Percentiles rank a stretch among this genome's conserved stretches.
Evolutionary conservation across 2,797 vertebrate species (phyloP).

Genomic region (Potorous gilbertii): DNA sequence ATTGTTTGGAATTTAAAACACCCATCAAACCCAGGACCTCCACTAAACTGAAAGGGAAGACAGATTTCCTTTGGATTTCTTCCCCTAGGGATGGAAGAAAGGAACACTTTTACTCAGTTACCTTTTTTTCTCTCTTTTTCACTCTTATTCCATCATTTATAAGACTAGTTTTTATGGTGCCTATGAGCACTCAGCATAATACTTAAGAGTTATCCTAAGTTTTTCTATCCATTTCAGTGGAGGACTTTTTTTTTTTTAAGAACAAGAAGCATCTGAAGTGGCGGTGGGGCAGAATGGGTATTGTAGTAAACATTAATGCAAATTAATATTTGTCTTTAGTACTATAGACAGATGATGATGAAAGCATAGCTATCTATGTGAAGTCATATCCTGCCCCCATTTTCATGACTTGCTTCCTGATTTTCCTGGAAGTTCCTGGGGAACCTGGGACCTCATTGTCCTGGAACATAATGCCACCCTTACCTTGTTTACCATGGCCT

Average conservation of each 20-base stretch:
- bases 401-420: background rate
- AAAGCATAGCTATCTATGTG: background rate
- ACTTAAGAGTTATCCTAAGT: background rate
- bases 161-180: background rate
- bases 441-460: background rate
- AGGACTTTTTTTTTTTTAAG: background rate
- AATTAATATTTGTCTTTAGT: background rate
- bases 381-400: background rate
- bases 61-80: slow-evolving; percentile 45
- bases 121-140: background rate
- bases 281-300: background rate
- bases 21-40: slow-evolving; percentile 53
- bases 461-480: background rate
- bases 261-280: background rate
- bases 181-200: background rate
- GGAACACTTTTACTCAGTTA: background rate
- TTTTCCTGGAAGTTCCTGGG: background rate
- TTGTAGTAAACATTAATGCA: background rate
- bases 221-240: background rate
- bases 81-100: slow-evolving; percentile 18
- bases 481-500: background rate
- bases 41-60: slow-evolving; percentile 7
- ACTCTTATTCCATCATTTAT: slow-evolving; percentile 10
- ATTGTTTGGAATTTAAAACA: slow-evolving; percentile 56
- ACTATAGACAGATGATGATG: slow-evolving; percentile 1